phyloP scores from a whole-genome alignment of 1,140 invertebrate genomes.

The Watersipora subatra region DNA sequence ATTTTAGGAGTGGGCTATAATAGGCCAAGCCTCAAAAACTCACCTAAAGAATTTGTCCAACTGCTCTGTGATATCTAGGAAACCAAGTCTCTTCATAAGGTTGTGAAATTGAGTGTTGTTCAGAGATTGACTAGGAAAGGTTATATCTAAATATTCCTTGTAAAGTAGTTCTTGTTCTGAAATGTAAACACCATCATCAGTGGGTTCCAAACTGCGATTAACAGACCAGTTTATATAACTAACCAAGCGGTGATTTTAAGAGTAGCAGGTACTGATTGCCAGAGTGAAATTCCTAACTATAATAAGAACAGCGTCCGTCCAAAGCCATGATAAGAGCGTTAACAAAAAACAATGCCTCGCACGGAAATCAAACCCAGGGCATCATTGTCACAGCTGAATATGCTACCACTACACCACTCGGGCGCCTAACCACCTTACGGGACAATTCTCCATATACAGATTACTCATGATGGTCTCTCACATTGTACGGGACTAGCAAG shows the following conservation, averaged over 20 bases:
- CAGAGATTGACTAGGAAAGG: slow-evolving; percentile 32
- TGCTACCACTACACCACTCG: too few relatives aligned
- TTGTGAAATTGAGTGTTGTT: slow-evolving; percentile 26
- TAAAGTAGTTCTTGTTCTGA: slow-evolving; percentile 40
- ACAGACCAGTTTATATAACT: background rate
- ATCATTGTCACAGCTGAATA: too few relatives aligned
- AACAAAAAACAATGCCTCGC: too few relatives aligned
- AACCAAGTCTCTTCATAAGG: slow-evolving; percentile 29
- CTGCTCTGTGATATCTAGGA: slow-evolving; percentile 16
- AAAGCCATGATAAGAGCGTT: background rate
- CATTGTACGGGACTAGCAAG: too few relatives aligned
- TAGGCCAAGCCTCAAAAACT: too few relatives aligned
- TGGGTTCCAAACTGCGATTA: background rate
- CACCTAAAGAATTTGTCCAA: slow-evolving; percentile 32
- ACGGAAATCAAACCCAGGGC: too few relatives aligned
- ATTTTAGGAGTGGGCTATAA: too few relatives aligned
- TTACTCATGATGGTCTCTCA: too few relatives aligned
- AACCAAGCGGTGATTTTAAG: background rate
- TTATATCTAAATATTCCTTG: slow-evolving; percentile 28
- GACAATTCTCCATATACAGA: too few relatives aligned
- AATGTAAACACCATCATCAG: slow-evolving; percentile 4
- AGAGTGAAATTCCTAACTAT: background rate
- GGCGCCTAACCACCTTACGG: too few relatives aligned
- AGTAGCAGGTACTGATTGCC: too few relatives aligned
- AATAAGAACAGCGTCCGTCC: background rate